Conservation (phyloP, 2,888 invertebrate genomes). For the Troilus luridus region DNA sequence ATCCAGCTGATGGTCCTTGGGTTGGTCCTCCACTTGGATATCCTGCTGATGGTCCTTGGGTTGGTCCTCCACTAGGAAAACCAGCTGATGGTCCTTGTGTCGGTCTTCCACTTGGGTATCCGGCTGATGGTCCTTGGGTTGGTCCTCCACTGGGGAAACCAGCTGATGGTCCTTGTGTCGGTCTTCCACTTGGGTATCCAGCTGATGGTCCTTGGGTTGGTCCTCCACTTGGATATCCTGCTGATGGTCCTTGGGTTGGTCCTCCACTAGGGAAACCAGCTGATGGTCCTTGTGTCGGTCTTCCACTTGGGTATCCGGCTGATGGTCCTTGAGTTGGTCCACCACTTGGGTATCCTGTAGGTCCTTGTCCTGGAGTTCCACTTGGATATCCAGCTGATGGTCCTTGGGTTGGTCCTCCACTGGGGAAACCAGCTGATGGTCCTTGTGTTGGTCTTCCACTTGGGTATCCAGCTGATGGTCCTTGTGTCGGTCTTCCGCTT, state of each 20-base stretch:
- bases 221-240: slow-evolving; percentile 63
- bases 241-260: slow-evolving; percentile 66
- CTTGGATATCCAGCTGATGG: slow-evolving; percentile 51
- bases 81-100: slow-evolving; percentile 68
- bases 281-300: slow-evolving; percentile 64
- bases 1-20: slow-evolving; percentile 64
- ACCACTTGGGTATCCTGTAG: slow-evolving; percentile 62
- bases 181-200: slow-evolving; percentile 65
- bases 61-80: slow-evolving; percentile 65
- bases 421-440: slow-evolving; percentile 66
- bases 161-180: slow-evolving; percentile 62
- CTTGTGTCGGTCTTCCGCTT: slow-evolving; percentile 65
- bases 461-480: slow-evolving; percentile 67
- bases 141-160: slow-evolving; percentile 62
- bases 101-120: slow-evolving; percentile 62
- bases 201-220: slow-evolving; percentile 67
- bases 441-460: slow-evolving; percentile 66
- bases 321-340: slow-evolving; percentile 67
- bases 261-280: slow-evolving; percentile 64
- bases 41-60: slow-evolving; percentile 65
- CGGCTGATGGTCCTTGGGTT: slow-evolving; percentile 65
- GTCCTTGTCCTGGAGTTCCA: slow-evolving; percentile 66
- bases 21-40: slow-evolving; percentile 65
- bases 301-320: slow-evolving; percentile 65
- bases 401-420: slow-evolving; percentile 63